These are phyloP conservation scores for Erythrocercus mccallii DNA, from an alignment of 2,113 vertebrate species.

Conservation along the genomic window DNA sequence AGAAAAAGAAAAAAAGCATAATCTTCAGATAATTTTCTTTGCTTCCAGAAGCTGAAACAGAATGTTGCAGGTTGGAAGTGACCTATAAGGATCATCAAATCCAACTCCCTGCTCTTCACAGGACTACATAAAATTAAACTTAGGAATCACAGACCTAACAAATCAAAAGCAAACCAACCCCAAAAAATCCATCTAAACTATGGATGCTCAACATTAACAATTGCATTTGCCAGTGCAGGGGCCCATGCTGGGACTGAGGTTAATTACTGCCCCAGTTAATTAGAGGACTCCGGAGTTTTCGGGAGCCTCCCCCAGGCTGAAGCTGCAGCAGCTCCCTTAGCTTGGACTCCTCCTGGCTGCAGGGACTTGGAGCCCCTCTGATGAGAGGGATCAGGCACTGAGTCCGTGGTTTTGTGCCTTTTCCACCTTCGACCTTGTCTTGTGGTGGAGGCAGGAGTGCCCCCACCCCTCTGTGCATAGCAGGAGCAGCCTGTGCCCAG, in stretches of 20 bases:
- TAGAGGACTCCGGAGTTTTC: not conserved
- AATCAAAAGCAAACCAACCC: not conserved
- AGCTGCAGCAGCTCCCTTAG: not conserved
- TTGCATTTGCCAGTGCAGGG: not conserved
- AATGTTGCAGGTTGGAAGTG: not conserved
- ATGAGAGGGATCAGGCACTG: not conserved
- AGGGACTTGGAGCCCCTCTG: not conserved
- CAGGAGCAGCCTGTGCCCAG: not conserved
- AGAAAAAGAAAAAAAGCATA: not conserved
- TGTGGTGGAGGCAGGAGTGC: not conserved
- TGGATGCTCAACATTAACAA: not conserved
- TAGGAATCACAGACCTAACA: not conserved
- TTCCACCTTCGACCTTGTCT: not conserved
- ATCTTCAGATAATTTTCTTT: not conserved
- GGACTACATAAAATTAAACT: not conserved
- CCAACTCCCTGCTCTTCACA: not conserved
- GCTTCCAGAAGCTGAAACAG: not conserved
- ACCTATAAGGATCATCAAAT: not conserved
- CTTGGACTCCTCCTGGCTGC: not conserved
- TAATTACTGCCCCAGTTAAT: not conserved
- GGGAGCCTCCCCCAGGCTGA: not conserved
- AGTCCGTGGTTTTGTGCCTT: not conserved
- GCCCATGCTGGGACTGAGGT: too few species aligned
- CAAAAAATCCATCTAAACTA: too few species aligned
- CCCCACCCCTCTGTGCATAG: rapidly evolving